Percentiles rank a stretch among this genome's conserved stretches.
These are phyloP conservation scores for Heliconius hortense DNA, from an alignment of 2,888 invertebrate genomes.

Conservation along the genomic window DNA sequence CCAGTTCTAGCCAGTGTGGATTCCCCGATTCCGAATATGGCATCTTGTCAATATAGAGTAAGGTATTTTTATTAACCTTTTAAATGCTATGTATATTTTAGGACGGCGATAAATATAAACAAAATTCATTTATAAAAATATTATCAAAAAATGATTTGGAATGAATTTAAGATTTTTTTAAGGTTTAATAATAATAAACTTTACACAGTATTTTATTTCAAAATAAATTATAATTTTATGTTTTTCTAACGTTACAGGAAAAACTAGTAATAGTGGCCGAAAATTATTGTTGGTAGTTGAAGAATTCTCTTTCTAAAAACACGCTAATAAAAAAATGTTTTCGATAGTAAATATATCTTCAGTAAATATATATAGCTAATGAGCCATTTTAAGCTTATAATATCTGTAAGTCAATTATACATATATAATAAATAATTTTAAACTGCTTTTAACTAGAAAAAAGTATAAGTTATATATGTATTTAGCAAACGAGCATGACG, in stretches of 20 bases:
- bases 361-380: too few species aligned
- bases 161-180: too few species aligned
- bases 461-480: neutral
- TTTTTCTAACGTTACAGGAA: neutral
- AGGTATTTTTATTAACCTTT: constrained; percentile 21
- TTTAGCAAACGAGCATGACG: constrained; percentile 20
- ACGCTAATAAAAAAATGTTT: neutral
- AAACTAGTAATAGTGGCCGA: neutral
- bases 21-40: constrained; percentile 55
- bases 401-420: too few species aligned
- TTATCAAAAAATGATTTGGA: neutral
- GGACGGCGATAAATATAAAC: neutral
- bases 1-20: constrained; percentile 49
- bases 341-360: too few species aligned
- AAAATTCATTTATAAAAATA: neutral
- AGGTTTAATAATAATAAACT: neutral
- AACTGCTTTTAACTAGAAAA: neutral
- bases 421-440: too few species aligned
- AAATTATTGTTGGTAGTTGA: neutral
- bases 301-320: neutral
- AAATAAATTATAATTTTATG: neutral
- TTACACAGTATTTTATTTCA: neutral
- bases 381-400: too few species aligned
- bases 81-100: neutral
- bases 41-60: constrained; percentile 39